phyloP scores from a whole-genome alignment of 2,113 vertebrate species.

The Hylia prasina region DNA sequence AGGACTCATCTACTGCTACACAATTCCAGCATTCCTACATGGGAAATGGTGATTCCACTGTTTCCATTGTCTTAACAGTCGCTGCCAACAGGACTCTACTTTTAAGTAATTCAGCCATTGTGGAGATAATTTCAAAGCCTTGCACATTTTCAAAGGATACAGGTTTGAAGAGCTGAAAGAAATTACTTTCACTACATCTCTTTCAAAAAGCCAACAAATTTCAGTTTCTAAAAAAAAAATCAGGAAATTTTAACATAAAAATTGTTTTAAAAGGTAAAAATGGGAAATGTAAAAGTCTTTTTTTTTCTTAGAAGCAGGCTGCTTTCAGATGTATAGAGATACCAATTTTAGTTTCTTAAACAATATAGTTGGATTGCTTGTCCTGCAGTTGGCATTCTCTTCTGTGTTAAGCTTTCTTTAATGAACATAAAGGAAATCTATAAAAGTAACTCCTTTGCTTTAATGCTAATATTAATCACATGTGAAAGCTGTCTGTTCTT shows the following conservation, averaged over 20 bases:
- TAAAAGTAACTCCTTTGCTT: background rate
- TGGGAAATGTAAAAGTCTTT: background rate
- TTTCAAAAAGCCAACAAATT: background rate
- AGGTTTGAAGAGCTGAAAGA: background rate
- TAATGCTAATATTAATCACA: background rate
- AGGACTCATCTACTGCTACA: background rate
- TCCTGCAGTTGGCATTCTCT: background rate
- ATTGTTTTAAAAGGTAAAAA: background rate
- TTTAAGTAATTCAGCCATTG: background rate
- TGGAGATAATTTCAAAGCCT: background rate
- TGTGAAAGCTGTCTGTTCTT: background rate
- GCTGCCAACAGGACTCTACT: background rate
- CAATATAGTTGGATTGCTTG: background rate
- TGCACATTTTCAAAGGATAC: background rate
- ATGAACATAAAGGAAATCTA: background rate
- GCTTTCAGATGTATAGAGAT: background rate
- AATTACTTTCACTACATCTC: background rate
- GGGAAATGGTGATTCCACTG: background rate
- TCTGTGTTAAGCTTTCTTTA: background rate
- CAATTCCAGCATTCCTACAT: background rate
- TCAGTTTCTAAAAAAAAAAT: background rate
- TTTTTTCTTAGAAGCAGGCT: background rate
- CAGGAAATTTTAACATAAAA: background rate
- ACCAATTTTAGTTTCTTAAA: background rate
- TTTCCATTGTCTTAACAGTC: background rate